Evolutionary conservation across 1,140 invertebrate species (phyloP).

Genomic region (Drepana arcuata): DNA sequence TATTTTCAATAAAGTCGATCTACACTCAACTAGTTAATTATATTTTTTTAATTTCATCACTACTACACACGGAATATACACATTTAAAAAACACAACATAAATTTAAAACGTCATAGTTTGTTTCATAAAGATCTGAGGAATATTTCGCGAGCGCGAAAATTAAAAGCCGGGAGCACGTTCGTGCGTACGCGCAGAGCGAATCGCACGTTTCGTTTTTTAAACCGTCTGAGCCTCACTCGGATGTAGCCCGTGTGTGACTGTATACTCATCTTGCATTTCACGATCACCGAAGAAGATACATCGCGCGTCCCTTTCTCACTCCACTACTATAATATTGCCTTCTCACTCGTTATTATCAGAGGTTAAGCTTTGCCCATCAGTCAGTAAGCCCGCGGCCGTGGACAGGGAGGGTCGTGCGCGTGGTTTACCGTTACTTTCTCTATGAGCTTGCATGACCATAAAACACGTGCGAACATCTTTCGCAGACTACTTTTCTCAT

Average conservation of each 20-base stretch:
- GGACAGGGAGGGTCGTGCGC: constrained; percentile 54
- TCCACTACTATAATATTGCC: constrained; percentile 16
- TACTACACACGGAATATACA: too few species aligned
- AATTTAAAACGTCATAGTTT: too few species aligned
- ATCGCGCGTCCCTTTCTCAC: constrained; percentile 35
- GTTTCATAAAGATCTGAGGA: too few species aligned
- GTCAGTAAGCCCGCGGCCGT: constrained; percentile 61
- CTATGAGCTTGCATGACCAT: constrained; percentile 39
- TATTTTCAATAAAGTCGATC: too few species aligned
- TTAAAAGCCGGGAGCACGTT: constrained; percentile 17
- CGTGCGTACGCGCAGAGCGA: constrained; percentile 54
- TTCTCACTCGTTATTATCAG: constrained; percentile 63
- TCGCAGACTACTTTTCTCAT: too few species aligned
- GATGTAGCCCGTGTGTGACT: constrained; percentile 66
- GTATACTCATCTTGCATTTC: constrained; percentile 67
- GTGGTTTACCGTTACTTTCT: constrained; percentile 56
- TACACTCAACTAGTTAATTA: too few species aligned
- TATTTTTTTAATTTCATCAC: too few species aligned
- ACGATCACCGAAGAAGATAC: constrained; percentile 68
- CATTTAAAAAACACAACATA: too few species aligned
- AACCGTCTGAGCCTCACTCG: constrained; percentile 54
- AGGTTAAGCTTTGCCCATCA: constrained; percentile 63
- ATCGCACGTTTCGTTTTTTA: constrained; percentile 49
- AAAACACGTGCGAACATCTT: constrained; percentile 55
- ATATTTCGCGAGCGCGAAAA: constrained; percentile 8